A percentile compares a stretch with the other conserved stretches of the same genome.
Conservation (phyloP, 2,113 vertebrate genomes). For the Irena cyanogastra region DNA sequence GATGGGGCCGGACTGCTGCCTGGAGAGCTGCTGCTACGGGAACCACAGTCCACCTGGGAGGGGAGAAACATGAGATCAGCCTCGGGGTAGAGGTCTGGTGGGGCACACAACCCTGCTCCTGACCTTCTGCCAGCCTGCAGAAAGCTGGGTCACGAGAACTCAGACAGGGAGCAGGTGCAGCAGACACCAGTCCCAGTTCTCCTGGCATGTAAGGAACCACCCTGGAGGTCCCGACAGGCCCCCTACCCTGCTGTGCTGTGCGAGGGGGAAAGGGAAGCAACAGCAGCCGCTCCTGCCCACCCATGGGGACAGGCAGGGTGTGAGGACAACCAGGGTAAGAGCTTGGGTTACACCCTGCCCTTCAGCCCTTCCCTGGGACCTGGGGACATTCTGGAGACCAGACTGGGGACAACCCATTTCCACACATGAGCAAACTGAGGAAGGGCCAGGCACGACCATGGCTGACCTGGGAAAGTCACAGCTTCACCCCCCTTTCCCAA, state of each 20-base stretch:
- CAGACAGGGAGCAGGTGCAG: not conserved
- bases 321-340: not conserved
- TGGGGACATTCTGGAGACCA: not conserved
- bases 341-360: not conserved
- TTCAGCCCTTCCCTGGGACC: not conserved
- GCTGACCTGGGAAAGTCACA: rapidly evolving
- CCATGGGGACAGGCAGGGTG: not conserved
- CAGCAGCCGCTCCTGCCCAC: not conserved
- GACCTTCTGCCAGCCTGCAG: rapidly evolving
- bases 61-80: rapidly evolving
- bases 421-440: rapidly evolving
- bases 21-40: slow-evolving; percentile 62
- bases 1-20: slow-evolving; percentile 65
- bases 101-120: not conserved
- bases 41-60: slow-evolving; percentile 79
- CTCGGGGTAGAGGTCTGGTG: rapidly evolving
- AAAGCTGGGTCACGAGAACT: not conserved
- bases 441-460: rapidly evolving
- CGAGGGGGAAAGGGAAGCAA: not conserved
- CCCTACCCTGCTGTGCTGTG: rapidly evolving
- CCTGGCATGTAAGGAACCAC: not conserved
- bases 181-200: not conserved
- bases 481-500: not conserved
- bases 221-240: rapidly evolving
- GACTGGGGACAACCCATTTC: not conserved